phyloP scores from a whole-genome alignment of 2,888 invertebrate species.

The Pinctada fucata region DNA sequence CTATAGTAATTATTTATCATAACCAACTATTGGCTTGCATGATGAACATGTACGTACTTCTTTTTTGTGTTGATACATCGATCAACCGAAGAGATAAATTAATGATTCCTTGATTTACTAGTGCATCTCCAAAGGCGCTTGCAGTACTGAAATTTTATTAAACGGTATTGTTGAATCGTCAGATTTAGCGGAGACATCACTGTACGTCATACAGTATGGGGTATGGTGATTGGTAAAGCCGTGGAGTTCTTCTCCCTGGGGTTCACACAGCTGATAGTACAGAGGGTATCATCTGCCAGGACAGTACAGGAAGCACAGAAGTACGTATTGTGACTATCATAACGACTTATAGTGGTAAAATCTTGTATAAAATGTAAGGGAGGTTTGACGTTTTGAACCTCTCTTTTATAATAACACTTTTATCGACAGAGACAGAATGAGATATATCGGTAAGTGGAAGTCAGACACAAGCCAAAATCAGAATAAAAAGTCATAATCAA shows the following conservation, averaged over 20 bases:
- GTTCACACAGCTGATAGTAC: slow-evolving; percentile 22
- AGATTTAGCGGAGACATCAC: slow-evolving; percentile 25
- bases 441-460: no score
- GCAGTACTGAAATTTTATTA: background rate
- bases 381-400: no score
- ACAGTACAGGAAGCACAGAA: background rate
- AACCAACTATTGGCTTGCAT: background rate
- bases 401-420: no score
- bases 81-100: no score
- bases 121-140: background rate
- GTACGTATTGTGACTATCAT: background rate
- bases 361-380: no score
- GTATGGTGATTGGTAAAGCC: slow-evolving; percentile 5
- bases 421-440: no score
- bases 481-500: no score
- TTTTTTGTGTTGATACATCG: no score
- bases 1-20: background rate
- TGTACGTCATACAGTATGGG: slow-evolving; percentile 22
- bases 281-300: slow-evolving; percentile 21
- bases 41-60: no score
- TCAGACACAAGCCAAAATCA: no score
- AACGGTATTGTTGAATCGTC: background rate
- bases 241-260: slow-evolving; percentile 25
- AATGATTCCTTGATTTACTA: no score
- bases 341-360: no score